These are phyloP conservation scores for Gryllus bimaculatus DNA, from an alignment of 1,140 invertebrate genomes.

Conservation along the genomic window DNA sequence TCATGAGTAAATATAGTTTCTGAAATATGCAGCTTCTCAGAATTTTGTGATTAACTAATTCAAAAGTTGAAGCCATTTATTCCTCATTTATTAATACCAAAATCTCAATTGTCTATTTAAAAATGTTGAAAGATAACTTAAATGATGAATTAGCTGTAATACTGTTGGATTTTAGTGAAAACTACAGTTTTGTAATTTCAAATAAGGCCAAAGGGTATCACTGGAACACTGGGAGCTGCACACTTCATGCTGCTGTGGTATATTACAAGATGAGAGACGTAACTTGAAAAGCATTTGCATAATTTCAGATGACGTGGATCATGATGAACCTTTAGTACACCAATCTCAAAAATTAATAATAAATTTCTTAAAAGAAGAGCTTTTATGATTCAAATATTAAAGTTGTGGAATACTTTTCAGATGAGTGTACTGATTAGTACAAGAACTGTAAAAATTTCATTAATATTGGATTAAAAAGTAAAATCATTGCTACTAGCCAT, in stretches of 20 bases:
- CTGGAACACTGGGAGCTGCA: background rate
- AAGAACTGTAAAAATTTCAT: background rate
- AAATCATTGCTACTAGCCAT: background rate
- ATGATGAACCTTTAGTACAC: background rate
- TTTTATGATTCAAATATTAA: background rate
- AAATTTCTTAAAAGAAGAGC: background rate
- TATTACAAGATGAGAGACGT: background rate
- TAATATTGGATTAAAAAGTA: background rate
- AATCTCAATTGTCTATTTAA: too few relatives aligned
- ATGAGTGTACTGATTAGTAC: background rate
- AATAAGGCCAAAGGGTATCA: background rate
- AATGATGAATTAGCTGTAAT: too few relatives aligned
- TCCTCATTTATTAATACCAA: too few relatives aligned
- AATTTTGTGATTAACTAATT: background rate
- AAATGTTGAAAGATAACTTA: too few relatives aligned
- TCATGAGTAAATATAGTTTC: background rate
- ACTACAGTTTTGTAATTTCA: background rate
- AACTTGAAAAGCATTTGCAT: background rate
- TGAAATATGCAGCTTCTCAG: background rate
- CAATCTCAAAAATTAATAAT: background rate
- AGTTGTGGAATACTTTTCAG: background rate
- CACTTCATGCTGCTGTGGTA: slow-evolving; percentile 1
- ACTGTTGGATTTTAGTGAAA: background rate
- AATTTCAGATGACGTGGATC: background rate
- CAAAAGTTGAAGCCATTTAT: too few relatives aligned